Evolutionary conservation across 2,797 vertebrate genomes (phyloP).

Genomic region (Orestias chungarensis): DNA sequence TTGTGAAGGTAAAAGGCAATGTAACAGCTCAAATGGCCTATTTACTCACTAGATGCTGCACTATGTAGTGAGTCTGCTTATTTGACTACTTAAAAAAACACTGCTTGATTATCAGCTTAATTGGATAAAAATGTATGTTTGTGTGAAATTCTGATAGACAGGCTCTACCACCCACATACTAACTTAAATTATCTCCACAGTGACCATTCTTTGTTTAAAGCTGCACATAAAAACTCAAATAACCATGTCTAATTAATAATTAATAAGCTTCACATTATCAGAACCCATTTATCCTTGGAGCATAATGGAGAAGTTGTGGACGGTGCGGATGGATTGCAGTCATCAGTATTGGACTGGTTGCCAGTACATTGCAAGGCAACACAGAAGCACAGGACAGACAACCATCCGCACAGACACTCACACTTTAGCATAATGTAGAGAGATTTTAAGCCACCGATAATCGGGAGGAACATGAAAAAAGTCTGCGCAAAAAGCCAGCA

Average conservation of each 20-base stretch:
- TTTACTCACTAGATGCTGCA: not conserved
- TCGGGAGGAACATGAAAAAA: too few species aligned
- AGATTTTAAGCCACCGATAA: too few species aligned
- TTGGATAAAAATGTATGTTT: not conserved
- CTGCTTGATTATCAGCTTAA: too few species aligned
- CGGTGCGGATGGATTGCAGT: too few species aligned
- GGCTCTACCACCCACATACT: slow-evolving; percentile 41
- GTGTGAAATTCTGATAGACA: slow-evolving; percentile 1
- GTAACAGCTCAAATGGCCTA: not conserved
- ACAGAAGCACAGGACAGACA: too few species aligned
- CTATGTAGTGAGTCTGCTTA: not conserved
- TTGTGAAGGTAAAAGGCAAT: slow-evolving; percentile 2
- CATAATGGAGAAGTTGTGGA: too few species aligned
- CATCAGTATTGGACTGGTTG: too few species aligned
- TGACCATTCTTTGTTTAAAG: slow-evolving; percentile 51
- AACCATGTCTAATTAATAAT: slow-evolving; percentile 48
- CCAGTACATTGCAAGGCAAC: too few species aligned
- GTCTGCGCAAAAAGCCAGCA: too few species aligned
- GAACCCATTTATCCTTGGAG: too few species aligned
- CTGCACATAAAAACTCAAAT: slow-evolving; percentile 25
- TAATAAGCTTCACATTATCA: slow-evolving; percentile 36
- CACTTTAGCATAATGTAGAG: too few species aligned
- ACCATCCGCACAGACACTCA: too few species aligned
- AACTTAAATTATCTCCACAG: slow-evolving; percentile 57
- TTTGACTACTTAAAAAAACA: not conserved